Base-by-base conservation (phyloP, 1,140 invertebrate species). In the Macrobrachium rosenbergii region DNA sequence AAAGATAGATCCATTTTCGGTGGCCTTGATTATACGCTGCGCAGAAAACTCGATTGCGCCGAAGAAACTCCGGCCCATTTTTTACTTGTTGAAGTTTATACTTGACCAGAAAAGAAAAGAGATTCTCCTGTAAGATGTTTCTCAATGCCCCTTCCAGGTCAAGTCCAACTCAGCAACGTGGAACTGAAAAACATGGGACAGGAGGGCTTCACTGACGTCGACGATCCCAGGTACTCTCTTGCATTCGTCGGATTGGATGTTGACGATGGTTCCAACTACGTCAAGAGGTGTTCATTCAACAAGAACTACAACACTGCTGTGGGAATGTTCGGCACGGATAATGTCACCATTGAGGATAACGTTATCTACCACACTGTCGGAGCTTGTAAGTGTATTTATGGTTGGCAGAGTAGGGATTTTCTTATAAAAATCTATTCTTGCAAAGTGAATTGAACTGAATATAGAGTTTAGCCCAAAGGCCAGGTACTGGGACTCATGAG, bases 281-380 rank as follows among this genome's bases (percentile, higher is more conserved):
- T 88, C 19, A 77, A 76, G 43, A 83, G 80, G 69, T 88, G 85
- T 52, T 63, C 76, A 62, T 88, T 88, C 86, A 89, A 88, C 59
- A 60, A 67, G 17, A 84, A 82, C 64, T 88, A 82, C 77, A 88
- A 88, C 60, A 58, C 63, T 16, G 89, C 85, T 5, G 60, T 89
- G 58, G 89, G 89, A 19, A 58, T 88, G 60, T 83, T 88, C 62
- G 52, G 75, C 60, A 67, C 79, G 19, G 43, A 67, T 69, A 80
- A 80, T 62, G 19, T 89, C 62, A 23, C 37, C 8, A 58, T 89
- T 43, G 81, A 86, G 10, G 62, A 73, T 60, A 89, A 82, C 37
- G 88, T 89, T 17, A 21, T 89, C 23, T 88, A 88, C 52, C 73
- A 78, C n/a, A 83, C 88, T 16, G 73, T 89, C 17, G 88, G 81